Base-by-base conservation (phyloP, 1,140 invertebrate species). In the Asobara japonica region DNA sequence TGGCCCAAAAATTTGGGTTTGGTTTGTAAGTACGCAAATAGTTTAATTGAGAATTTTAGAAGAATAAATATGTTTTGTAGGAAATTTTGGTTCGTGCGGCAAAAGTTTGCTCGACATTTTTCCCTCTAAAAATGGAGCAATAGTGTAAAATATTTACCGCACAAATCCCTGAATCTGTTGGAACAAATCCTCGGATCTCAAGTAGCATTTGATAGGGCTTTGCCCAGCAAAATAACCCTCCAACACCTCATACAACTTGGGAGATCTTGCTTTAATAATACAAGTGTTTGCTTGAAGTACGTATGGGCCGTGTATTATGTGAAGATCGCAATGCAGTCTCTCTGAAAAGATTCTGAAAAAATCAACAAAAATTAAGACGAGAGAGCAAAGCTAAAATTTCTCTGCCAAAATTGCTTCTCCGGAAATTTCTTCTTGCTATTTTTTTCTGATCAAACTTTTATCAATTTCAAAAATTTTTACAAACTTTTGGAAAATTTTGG, bases 271-370 rank as follows among this genome's bases (percentile, higher is more conserved):
- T 72, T 76, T 83, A 73, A 89, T 36, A 56, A 89, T 84, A 74
- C 87, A 87, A 74, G 80, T 78, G 77, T 89, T 86, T 62, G 83
- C 82, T 76, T 78, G 70, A 78, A 88, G 80, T 73, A 83, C 73
- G 71, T 83, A 81, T 77, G 77, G 83, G 78, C 79, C 83, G 76
- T 87, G 79, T 77, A 84, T 76, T 78, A 89, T 84, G 74, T 86
- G 83, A 74, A 88, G 79, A 83, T 89, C 88, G 72, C 78, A 82
- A 81, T 87, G 80, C 62, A 87, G 79, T 76, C 82, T 84, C 56
- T 87, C 84, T 69, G 78, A 81, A 79, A 85, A 86, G 78, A 89
- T 86, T 87, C 88, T 89, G n/a, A 65, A 68, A 65, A 71, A 74
- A 56, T 64, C 48, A 38, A 25, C 20, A 22, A 22, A 2, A 10